A percentile compares a stretch with the other conserved stretches of the same genome.
Evolutionary conservation across 1,140 invertebrate genomes (phyloP).

Genomic region (Drosophila auraria): DNA sequence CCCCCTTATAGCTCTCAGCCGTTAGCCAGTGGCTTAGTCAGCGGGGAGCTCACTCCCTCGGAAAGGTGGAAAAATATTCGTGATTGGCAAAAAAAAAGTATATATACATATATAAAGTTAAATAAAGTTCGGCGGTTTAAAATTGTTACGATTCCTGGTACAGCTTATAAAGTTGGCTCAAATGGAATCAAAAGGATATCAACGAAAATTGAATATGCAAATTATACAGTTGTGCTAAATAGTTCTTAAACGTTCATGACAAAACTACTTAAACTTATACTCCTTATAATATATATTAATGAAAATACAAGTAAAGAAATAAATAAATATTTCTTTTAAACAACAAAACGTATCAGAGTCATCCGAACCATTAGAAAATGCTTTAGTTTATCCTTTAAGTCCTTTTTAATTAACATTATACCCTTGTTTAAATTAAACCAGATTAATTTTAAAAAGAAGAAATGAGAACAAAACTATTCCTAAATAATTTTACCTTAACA

Average conservation of each 20-base stretch:
- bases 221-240: background rate
- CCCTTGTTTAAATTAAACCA: background rate
- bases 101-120: constrained; percentile 4
- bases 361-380: background rate
- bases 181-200: background rate
- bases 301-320: background rate
- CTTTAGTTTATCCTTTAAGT: background rate
- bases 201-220: background rate
- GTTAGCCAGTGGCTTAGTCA: constrained; percentile 62
- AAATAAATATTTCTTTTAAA: background rate
- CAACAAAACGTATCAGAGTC: background rate
- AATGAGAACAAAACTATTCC: no score
- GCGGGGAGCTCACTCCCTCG: constrained; percentile 21
- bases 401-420: background rate
- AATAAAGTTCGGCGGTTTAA: constrained; percentile 29
- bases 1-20: constrained; percentile 23
- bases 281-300: no score
- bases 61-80: constrained; percentile 20
- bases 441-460: background rate
- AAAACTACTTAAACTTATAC: no score
- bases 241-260: background rate
- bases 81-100: constrained; percentile 5
- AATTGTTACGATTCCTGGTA: constrained; percentile 7
- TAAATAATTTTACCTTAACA: no score
- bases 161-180: constrained; percentile 11